Percentiles rank a stretch among this genome's conserved stretches.
phyloP scores from a whole-genome alignment of 2,113 vertebrate genomes.

The Cyrtonyx montezumae region DNA sequence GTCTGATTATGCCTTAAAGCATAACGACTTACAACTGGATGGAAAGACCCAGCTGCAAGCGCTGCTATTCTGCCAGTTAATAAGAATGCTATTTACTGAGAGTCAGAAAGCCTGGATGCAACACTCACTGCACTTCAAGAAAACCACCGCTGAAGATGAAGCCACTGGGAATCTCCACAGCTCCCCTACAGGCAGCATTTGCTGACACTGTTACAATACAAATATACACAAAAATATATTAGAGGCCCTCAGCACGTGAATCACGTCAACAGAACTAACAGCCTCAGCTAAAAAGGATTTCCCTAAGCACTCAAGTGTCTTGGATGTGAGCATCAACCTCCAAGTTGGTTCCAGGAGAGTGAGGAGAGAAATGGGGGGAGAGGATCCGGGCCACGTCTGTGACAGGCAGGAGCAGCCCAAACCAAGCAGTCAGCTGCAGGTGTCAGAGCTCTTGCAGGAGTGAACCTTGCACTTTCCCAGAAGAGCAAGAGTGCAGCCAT shows the following conservation, averaged over 20 bases:
- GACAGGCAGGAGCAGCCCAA: background rate
- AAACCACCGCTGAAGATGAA: background rate
- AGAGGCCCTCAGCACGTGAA: background rate
- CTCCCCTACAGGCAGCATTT: background rate
- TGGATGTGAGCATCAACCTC: background rate
- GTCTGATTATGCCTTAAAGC: background rate
- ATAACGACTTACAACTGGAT: fast-evolving
- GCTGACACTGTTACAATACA: background rate
- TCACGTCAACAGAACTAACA: background rate
- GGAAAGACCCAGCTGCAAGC: background rate
- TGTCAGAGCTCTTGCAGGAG: background rate
- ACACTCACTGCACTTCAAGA: background rate
- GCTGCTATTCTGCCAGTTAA: background rate
- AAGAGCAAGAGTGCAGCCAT: background rate
- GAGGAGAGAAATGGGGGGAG: background rate
- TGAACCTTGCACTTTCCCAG: background rate
- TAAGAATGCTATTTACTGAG: background rate
- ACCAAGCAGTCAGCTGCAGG: background rate
- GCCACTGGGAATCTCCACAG: background rate
- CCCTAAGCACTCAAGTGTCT: background rate
- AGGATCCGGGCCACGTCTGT: background rate
- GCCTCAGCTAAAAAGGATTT: background rate
- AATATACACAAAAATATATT: background rate
- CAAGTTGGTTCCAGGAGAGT: background rate
- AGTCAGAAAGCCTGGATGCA: conserved; percentile 23